A percentile compares a stretch with the other conserved stretches of the same genome.
Evolutionary conservation across 2,888 invertebrate genomes (phyloP).

Genomic region (Formica aserva): DNA sequence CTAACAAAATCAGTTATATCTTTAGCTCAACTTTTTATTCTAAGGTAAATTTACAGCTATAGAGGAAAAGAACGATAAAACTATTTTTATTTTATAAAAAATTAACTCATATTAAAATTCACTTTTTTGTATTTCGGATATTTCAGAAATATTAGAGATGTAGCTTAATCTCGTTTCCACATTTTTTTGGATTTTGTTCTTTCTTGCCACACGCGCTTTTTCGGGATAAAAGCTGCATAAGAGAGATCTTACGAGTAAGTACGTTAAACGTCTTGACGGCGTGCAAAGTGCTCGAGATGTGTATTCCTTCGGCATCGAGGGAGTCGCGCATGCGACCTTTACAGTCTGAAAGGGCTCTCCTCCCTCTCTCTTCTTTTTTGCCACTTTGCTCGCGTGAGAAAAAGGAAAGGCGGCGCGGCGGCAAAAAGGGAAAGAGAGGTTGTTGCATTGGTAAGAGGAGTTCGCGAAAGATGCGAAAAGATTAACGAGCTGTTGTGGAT

Average conservation of each 20-base stretch:
- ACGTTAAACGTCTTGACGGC: constrained; percentile 56
- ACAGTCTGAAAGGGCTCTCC: constrained; percentile 43
- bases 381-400: constrained; percentile 39
- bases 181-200: constrained; percentile 28
- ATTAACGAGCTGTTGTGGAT: constrained; percentile 65
- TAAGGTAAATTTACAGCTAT: background rate
- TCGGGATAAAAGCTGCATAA: constrained; percentile 51
- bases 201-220: constrained; percentile 16
- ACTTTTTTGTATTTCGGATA: constrained; percentile 2
- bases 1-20: background rate
- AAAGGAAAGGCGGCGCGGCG: constrained; percentile 25
- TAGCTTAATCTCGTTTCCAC: constrained; percentile 29
- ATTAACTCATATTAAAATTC: background rate
- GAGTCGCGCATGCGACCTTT: constrained; percentile 39
- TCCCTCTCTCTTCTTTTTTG: constrained; percentile 17
- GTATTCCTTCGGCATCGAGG: constrained; percentile 48
- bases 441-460: constrained; percentile 45
- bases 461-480: constrained; percentile 60
- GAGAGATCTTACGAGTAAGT: constrained; percentile 47
- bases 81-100: background rate
- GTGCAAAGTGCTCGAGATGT: constrained; percentile 53
- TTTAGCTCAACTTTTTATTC: background rate
- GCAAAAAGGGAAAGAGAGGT: constrained; percentile 20
- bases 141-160: constrained; percentile 4
- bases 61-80: background rate